Percentiles rank a stretch among this genome's conserved stretches.
Conservation (phyloP, 2,113 vertebrate species). For the Phrynosoma platyrhinos region DNA sequence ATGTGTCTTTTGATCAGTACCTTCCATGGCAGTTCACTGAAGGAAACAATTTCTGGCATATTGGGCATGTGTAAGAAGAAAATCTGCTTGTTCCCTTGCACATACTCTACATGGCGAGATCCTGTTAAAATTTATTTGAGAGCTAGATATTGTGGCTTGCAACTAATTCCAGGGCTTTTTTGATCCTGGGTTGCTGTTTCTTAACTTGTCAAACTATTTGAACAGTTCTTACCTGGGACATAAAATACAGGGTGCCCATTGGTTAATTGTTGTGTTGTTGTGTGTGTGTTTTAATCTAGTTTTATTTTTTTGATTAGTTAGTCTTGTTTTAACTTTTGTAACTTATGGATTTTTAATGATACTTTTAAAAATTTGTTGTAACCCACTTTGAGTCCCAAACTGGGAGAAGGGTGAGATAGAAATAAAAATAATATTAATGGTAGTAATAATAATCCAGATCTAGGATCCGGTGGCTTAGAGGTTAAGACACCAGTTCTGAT, state of each 20-base stretch:
- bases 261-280: too few species aligned
- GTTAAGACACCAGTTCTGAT: too few species aligned
- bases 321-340: too few species aligned
- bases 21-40: neutral
- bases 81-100: neutral
- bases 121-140: neutral
- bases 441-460: too few species aligned
- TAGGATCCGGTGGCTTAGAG: too few species aligned
- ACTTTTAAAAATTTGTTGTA: too few species aligned
- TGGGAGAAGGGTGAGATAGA: too few species aligned
- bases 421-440: too few species aligned
- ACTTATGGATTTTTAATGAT: too few species aligned
- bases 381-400: too few species aligned
- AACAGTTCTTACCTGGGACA: neutral
- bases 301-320: too few species aligned
- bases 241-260: neutral
- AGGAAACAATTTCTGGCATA: neutral
- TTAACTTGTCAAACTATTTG: neutral
- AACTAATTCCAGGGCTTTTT: neutral
- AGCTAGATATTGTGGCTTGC: neutral
- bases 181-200: neutral
- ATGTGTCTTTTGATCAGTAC: neutral
- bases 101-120: neutral
- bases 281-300: too few species aligned
- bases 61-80: neutral